These are phyloP conservation scores for Motacilla alba DNA, from an alignment of 2,113 vertebrate genomes.

Conservation along the genomic window DNA sequence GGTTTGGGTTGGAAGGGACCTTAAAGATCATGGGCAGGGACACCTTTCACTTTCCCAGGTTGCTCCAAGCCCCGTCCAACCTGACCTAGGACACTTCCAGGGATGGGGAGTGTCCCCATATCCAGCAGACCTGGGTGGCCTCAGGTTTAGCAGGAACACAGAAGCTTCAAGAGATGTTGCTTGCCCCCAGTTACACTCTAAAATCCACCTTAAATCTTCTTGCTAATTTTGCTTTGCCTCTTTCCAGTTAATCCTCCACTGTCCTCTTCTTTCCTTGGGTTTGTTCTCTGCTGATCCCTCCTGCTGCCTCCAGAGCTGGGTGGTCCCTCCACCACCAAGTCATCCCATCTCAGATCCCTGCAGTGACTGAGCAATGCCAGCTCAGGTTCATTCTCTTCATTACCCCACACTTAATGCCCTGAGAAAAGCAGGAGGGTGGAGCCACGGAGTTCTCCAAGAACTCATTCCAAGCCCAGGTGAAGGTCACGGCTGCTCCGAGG, in stretches of 20 bases:
- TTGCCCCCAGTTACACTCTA: background rate
- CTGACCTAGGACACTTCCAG: background rate
- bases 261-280: background rate
- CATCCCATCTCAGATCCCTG: background rate
- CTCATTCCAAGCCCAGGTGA: background rate
- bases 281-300: background rate
- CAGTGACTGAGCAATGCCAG: constrained; percentile 10
- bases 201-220: background rate
- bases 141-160: background rate
- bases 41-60: background rate
- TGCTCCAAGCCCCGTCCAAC: background rate
- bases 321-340: background rate
- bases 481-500: background rate
- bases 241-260: background rate
- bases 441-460: background rate
- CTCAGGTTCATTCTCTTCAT: background rate
- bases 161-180: background rate
- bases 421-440: background rate
- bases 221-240: background rate
- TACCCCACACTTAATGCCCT: background rate
- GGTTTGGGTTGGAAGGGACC: background rate
- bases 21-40: background rate
- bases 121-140: background rate
- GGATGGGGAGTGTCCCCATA: background rate
- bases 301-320: background rate